Conservation (phyloP, 2,113 vertebrate genomes). For the Anguilla rostrata region DNA sequence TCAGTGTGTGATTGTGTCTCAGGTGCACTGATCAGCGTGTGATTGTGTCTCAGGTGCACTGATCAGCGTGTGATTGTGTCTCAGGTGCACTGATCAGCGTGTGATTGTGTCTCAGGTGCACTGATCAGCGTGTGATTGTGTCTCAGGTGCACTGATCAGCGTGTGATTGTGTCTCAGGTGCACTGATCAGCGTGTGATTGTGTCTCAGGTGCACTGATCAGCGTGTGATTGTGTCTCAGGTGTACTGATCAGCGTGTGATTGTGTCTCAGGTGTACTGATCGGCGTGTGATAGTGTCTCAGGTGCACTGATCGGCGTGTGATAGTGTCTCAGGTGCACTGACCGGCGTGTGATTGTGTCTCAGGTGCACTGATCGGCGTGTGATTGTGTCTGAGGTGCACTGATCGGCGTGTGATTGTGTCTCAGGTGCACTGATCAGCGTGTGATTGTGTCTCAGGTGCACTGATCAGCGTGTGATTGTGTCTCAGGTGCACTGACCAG, state of each 20-base stretch:
- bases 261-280: neutral
- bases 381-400: too few relatives aligned
- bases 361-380: too few relatives aligned
- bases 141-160: neutral
- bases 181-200: too few relatives aligned
- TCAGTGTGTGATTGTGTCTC: slow-evolving; percentile 28
- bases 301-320: slow-evolving; percentile 66
- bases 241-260: neutral
- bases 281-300: slow-evolving; percentile 48
- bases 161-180: too few relatives aligned
- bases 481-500: neutral
- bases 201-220: too few relatives aligned
- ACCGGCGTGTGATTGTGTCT: too few relatives aligned
- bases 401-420: too few relatives aligned
- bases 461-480: neutral
- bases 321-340: too few relatives aligned
- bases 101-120: neutral
- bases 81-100: too few relatives aligned
- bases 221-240: neutral
- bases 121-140: neutral
- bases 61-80: too few relatives aligned
- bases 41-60: too few relatives aligned
- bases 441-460: neutral
- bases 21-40: slow-evolving; percentile 71
- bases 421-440: too few relatives aligned